Base-by-base conservation (phyloP, 2,113 vertebrate species). In the Glaucidium brasilianum region DNA sequence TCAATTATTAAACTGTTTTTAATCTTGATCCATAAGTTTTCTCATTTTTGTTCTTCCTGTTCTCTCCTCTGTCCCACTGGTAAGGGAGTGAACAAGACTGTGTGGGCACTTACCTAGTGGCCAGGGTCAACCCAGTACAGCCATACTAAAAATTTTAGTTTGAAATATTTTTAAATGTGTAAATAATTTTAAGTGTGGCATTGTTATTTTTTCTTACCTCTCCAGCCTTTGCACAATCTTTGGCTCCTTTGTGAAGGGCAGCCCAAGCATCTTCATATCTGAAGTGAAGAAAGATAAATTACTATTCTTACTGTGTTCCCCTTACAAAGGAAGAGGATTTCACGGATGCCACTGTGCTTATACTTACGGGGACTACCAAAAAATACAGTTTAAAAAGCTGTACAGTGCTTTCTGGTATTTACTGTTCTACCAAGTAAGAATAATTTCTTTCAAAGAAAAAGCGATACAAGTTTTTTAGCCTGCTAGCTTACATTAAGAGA, bases 211-310 rank as follows among this genome's bases (percentile, higher is more conserved):
- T 62, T 66, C 66, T 97, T 97, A 99, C 99, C 98, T 99, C 98
- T 94, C 98, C 98, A 86, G 98, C 97, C 97, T 96, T 97, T 60
- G 99, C 98, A 96, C 98, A 98, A 52, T 99, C 99, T 96, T 98
- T 98, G 30, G 98, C 97, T 96, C 98, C 98, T 97, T 97, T 99
- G 87, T 99, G 99, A 96, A 99, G 98, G 35, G 98, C 96, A 94
- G 98, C 98, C 99, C 99, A 99, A 20, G 98, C 98, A 90, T 99
- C 98, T 96, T 99, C 99, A 96, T 99, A 99, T n/a, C 99, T 99
- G 92, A 93, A 74, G 39, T 96, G 74, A 92, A 13, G 10, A 88
- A 73, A 97, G 49, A 94, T 26, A 72, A 88, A 90, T 29, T 1
- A 53, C 16, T 59, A 9, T 37, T 87, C 12, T 64, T 80, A 71